A percentile compares a stretch with the other conserved stretches of the same genome.
Evolutionary conservation across 2,797 vertebrate species (phyloP).

Genomic region (Ctenochaetus hawaiiensis): DNA sequence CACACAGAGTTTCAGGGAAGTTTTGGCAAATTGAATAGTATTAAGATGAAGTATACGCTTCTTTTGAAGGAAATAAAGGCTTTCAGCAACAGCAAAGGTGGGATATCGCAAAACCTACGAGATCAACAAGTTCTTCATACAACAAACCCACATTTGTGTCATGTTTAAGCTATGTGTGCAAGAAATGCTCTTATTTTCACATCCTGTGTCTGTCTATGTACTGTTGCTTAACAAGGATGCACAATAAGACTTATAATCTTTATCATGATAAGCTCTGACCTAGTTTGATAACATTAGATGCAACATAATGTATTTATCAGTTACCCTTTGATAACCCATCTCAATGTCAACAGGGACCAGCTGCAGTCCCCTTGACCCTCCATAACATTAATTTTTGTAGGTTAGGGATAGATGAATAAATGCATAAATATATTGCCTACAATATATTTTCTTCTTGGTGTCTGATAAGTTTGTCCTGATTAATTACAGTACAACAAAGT

Average conservation of each 20-base stretch:
- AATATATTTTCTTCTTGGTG: too few species aligned
- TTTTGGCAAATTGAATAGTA: slow-evolving; percentile 42
- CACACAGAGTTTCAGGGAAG: slow-evolving; percentile 39
- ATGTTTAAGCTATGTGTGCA: neutral
- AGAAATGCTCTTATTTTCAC: neutral
- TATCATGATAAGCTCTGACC: neutral
- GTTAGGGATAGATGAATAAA: too few species aligned
- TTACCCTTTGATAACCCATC: too few species aligned
- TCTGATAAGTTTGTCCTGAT: too few species aligned
- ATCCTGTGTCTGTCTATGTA: neutral
- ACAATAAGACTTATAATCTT: neutral
- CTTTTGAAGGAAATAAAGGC: neutral
- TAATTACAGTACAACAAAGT: too few species aligned
- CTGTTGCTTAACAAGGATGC: neutral
- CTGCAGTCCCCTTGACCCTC: too few species aligned
- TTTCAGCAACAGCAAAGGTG: neutral
- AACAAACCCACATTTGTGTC: neutral
- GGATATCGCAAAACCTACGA: too few species aligned
- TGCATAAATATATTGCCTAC: too few species aligned
- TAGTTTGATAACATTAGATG: neutral
- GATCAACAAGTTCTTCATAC: neutral
- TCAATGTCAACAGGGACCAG: too few species aligned
- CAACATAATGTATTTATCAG: neutral
- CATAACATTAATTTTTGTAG: too few species aligned
- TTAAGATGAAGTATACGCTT: neutral